Conservation (phyloP, 1,140 invertebrate species). For the Littorina saxatilis region DNA sequence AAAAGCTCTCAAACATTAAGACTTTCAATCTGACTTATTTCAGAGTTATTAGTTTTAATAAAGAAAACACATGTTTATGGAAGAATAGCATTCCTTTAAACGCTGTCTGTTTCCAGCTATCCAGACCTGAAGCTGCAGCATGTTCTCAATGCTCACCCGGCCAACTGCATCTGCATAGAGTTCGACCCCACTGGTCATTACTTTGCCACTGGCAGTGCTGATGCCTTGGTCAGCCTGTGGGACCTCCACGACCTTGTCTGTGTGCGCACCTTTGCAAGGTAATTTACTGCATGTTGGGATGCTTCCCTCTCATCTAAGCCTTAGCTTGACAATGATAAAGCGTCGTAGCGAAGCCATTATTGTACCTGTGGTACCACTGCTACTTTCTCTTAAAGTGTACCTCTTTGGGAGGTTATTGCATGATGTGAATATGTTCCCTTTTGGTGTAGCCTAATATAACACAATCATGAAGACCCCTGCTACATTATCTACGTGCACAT, state of each 20-base stretch:
- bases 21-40: too few relatives aligned
- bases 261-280: slow-evolving; percentile 91
- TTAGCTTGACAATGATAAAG: not conserved
- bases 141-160: slow-evolving; percentile 94
- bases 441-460: too few relatives aligned
- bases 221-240: slow-evolving; percentile 97
- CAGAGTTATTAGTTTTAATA: too few relatives aligned
- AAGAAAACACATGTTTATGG: too few relatives aligned
- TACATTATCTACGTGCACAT: too few relatives aligned
- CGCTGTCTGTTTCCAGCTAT: slow-evolving; percentile 81
- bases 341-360: not conserved
- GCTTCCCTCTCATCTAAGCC: too few relatives aligned
- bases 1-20: too few relatives aligned
- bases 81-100: too few relatives aligned
- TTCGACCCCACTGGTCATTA: slow-evolving; percentile 95
- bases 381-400: too few relatives aligned
- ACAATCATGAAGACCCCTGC: too few relatives aligned
- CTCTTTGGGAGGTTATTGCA: too few relatives aligned
- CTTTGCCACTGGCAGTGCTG: slow-evolving; percentile 97
- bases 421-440: too few relatives aligned
- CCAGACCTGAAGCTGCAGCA: slow-evolving; percentile 91
- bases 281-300: not conserved
- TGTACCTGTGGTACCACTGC: not conserved
- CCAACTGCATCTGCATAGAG: slow-evolving; percentile 98
- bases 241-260: slow-evolving; percentile 94